A percentile compares a stretch with the other conserved stretches of the same genome.
These are phyloP conservation scores for Anastrepha ludens DNA, from an alignment of 1,140 invertebrate species.

Conservation along the genomic window DNA sequence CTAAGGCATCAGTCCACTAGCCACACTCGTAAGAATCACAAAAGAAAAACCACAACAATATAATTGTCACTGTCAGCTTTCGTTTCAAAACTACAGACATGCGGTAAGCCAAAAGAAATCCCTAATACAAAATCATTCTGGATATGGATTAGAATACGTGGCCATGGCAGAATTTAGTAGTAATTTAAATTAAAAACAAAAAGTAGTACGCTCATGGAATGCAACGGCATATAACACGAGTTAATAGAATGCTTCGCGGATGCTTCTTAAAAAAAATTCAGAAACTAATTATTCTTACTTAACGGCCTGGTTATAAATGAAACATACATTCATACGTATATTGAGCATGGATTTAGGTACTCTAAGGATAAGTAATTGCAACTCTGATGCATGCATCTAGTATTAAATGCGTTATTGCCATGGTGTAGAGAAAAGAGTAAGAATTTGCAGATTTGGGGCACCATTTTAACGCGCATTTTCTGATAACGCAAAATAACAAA, in stretches of 20 bases:
- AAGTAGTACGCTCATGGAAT: neutral
- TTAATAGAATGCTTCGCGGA: conserved; percentile 10
- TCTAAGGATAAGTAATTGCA: neutral
- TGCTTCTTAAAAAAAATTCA: neutral
- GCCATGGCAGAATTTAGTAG: neutral
- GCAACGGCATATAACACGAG: neutral
- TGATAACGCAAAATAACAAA: neutral
- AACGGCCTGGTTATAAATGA: neutral
- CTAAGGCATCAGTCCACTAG: neutral
- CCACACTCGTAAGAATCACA: neutral
- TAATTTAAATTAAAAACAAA: conserved; percentile 4
- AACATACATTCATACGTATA: neutral
- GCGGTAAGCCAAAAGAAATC: conserved; percentile 12
- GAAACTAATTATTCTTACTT: neutral
- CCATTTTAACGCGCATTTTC: neutral
- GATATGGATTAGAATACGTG: neutral
- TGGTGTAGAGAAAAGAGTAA: neutral
- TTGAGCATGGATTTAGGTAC: neutral
- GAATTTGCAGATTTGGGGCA: neutral
- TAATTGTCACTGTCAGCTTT: neutral
- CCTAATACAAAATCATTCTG: neutral
- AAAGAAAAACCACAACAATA: neutral
- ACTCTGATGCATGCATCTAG: neutral
- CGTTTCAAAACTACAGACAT: conserved; percentile 7
- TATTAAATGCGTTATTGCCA: neutral